A percentile compares a stretch with the other conserved stretches of the same genome.
Conservation (phyloP, 2,888 invertebrate genomes). For the Nymphalis urticae region DNA sequence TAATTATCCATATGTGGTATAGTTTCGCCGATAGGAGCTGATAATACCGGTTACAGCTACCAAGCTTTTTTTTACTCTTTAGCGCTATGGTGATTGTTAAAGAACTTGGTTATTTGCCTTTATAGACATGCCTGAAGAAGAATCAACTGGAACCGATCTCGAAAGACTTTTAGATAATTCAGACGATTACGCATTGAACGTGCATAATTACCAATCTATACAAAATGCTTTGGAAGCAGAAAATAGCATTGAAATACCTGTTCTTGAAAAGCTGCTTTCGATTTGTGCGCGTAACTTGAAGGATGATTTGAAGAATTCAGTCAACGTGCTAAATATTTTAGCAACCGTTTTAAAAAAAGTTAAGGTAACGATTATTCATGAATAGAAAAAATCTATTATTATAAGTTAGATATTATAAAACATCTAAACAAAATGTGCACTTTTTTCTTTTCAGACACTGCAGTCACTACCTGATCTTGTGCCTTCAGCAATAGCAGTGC, state of each 20-base stretch:
- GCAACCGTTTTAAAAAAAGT: constrained; percentile 52
- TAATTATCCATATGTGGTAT: constrained; percentile 1
- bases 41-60: constrained; percentile 8
- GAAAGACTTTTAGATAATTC: constrained; percentile 48
- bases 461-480: constrained; percentile 45
- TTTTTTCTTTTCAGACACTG: constrained; percentile 31
- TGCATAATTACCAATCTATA: constrained; percentile 49
- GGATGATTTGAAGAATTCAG: constrained; percentile 51
- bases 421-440: too few species aligned
- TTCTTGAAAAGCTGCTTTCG: constrained; percentile 50
- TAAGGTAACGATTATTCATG: constrained; percentile 49
- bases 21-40: constrained; percentile 6
- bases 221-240: constrained; percentile 47
- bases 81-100: not conserved
- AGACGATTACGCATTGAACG: constrained; percentile 48
- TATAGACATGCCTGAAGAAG: constrained; percentile 56
- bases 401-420: not conserved
- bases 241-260: constrained; percentile 38
- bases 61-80: constrained; percentile 1
- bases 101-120: not conserved
- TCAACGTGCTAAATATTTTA: constrained; percentile 51
- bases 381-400: not conserved
- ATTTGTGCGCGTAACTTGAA: constrained; percentile 56
- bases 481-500: constrained; percentile 52
- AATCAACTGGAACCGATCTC: constrained; percentile 38